Evolutionary conservation across 2,113 vertebrate species (phyloP).

Genomic region (Nyctereutes procyonoides): DNA sequence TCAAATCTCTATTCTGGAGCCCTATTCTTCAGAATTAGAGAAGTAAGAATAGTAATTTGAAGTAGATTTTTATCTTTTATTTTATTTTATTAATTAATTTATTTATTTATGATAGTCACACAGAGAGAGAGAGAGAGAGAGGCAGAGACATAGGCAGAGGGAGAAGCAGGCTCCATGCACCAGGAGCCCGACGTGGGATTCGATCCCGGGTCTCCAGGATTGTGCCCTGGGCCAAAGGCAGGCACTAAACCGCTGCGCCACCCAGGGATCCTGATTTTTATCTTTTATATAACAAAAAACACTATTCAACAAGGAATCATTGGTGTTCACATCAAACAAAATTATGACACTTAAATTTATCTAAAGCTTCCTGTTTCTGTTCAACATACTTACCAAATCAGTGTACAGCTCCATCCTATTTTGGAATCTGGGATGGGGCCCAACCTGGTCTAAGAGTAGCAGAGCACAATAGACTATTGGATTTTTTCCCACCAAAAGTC

Average conservation of each 20-base stretch:
- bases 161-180: too few species aligned
- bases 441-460: background rate
- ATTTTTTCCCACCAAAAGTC: background rate
- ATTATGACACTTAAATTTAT: background rate
- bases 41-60: background rate
- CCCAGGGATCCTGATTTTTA: background rate
- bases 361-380: background rate
- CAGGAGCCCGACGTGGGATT: too few species aligned
- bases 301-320: background rate
- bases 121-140: too few species aligned
- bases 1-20: background rate
- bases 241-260: too few species aligned
- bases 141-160: too few species aligned
- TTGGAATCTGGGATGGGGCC: background rate
- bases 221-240: too few species aligned
- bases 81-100: too few species aligned
- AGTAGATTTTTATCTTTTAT: background rate
- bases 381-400: background rate
- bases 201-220: too few species aligned
- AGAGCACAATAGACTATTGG: background rate
- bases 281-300: background rate
- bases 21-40: background rate
- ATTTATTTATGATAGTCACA: too few species aligned
- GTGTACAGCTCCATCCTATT: background rate
- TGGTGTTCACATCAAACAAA: background rate